phyloP scores from a whole-genome alignment of 2,113 vertebrate genomes.

The Periophthalmodon schlosseri region DNA sequence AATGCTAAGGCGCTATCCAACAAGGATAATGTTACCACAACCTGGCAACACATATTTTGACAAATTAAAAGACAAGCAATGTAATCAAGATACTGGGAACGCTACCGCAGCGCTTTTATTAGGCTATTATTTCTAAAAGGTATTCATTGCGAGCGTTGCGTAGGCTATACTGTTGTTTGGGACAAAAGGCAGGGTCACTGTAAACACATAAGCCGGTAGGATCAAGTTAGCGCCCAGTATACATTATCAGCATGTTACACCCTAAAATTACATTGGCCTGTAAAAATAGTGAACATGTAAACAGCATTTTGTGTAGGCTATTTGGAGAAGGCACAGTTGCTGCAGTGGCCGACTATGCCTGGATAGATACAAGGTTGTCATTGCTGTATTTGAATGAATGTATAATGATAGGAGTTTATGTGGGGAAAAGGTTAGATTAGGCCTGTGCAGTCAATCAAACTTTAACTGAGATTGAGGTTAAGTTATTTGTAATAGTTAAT shows the following conservation, averaged over 20 bases:
- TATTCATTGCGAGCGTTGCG: conserved; percentile 16
- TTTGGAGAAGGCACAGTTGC: conserved; percentile 56
- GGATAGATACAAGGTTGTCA: conserved; percentile 9
- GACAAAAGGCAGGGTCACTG: conserved; percentile 18
- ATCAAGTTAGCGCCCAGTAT: conserved; percentile 54
- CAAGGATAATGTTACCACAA: conserved; percentile 21
- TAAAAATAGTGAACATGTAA: conserved; percentile 69
- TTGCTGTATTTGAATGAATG: conserved; percentile 21
- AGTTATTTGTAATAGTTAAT: too few relatives aligned
- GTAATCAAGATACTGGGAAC: conserved; percentile 28
- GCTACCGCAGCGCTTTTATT: conserved; percentile 22
- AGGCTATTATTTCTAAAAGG: conserved; percentile 14
- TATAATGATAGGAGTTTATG: conserved; percentile 14
- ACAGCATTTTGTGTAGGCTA: conserved; percentile 65
- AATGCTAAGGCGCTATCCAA: conserved; percentile 23
- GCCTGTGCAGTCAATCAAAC: neutral
- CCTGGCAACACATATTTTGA: conserved; percentile 17
- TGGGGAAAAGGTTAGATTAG: too few relatives aligned
- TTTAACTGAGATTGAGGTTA: too few relatives aligned
- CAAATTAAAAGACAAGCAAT: conserved; percentile 35
- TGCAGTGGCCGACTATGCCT: conserved; percentile 34
- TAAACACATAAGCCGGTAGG: conserved; percentile 24
- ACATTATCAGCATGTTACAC: conserved; percentile 63
- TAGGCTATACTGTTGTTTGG: conserved; percentile 1
- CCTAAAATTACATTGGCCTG: conserved; percentile 58